A percentile compares a stretch with the other conserved stretches of the same genome.
Conservation (phyloP, 1,140 invertebrate species). For the Neotoxoptera formosana region DNA sequence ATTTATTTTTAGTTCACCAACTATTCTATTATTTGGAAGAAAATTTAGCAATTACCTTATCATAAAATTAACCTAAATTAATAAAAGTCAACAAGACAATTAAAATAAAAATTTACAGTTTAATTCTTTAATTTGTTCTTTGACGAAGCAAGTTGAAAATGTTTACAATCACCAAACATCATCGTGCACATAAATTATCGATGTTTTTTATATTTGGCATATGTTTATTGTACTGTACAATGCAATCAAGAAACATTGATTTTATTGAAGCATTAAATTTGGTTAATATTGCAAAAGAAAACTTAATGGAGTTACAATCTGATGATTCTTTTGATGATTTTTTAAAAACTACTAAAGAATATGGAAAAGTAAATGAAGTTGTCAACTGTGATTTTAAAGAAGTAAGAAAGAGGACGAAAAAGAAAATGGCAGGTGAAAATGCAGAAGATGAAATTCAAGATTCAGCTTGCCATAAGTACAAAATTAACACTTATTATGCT, state of each 20-base stretch:
- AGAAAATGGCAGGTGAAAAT: too few relatives aligned
- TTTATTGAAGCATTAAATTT: background rate
- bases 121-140: background rate
- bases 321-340: too few relatives aligned
- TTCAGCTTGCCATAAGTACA: too few relatives aligned
- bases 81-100: background rate
- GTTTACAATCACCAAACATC: background rate
- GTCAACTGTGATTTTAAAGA: too few relatives aligned
- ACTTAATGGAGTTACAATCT: too few relatives aligned
- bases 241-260: background rate
- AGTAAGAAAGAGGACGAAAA: too few relatives aligned
- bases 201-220: constrained; percentile 1
- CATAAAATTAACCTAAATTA: background rate
- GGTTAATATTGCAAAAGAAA: background rate
- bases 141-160: too few relatives aligned
- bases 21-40: background rate
- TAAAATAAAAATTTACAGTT: background rate
- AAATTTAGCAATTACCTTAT: background rate
- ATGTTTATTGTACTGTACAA: too few relatives aligned
- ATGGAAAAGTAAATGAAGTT: too few relatives aligned
- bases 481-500: too few relatives aligned
- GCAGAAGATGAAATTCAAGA: too few relatives aligned
- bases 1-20: background rate
- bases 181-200: background rate
- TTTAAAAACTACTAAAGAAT: too few relatives aligned